Percentiles rank a stretch among this genome's conserved stretches.
Conservation (phyloP, 2,113 vertebrate species). For the Neodon shergylaensis region DNA sequence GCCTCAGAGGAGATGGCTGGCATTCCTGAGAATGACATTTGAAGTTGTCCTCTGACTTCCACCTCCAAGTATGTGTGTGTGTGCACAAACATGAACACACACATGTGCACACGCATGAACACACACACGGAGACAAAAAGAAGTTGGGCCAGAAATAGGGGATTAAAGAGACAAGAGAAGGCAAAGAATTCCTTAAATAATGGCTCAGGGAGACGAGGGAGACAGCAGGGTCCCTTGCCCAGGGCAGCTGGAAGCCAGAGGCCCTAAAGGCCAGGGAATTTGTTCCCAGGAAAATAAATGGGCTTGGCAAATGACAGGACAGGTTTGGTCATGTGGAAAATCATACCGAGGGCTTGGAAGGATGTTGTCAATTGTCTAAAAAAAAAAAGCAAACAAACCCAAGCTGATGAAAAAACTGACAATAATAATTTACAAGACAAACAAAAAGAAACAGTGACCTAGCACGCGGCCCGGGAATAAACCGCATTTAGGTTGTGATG, state of each 20-base stretch:
- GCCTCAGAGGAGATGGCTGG: not conserved
- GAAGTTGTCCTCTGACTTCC: not conserved
- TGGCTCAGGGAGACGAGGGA: not conserved
- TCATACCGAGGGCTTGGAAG: conserved; percentile 35
- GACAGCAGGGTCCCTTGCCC: not conserved
- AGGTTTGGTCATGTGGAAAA: conserved; percentile 63
- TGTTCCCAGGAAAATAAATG: conserved; percentile 54
- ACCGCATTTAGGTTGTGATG: not conserved
- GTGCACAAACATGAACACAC: not conserved
- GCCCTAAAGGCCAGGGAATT: not conserved
- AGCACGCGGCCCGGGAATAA: not conserved
- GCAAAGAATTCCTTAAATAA: not conserved
- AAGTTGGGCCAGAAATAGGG: not conserved
- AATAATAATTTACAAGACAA: conserved; percentile 28
- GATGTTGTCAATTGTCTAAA: conserved; percentile 54
- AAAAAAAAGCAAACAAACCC: conserved; percentile 20
- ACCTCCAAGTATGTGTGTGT: not conserved
- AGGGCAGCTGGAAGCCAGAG: not conserved
- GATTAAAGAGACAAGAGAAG: not conserved
- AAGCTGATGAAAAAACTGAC: conserved; percentile 66
- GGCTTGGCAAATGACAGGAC: conserved; percentile 46
- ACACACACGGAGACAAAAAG: not conserved
- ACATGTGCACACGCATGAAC: not conserved
- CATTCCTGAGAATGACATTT: not conserved
- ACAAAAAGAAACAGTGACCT: not conserved